Base-by-base conservation (phyloP, 2,888 invertebrate genomes). In the Mythimna loreyi region DNA sequence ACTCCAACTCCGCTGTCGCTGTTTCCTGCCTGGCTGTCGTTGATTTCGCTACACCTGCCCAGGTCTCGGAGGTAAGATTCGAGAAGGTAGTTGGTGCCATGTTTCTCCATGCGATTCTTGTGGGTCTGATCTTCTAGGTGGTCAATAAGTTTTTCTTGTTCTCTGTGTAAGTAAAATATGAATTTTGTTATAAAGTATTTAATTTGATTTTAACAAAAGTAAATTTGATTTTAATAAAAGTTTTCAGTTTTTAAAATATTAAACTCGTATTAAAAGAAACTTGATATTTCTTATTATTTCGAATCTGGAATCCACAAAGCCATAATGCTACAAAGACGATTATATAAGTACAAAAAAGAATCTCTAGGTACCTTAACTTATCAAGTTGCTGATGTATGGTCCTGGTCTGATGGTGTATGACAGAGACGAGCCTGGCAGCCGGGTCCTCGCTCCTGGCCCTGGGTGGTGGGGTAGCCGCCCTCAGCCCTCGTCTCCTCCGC, bases 81-180 rank as follows among this genome's bases (percentile, higher is more conserved):
- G 21, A 98, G 94, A 58, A 98, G 96, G 89, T 98, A 98, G 91
- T 98, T 98, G 75, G 97, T 97, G 23, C 98, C 98, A 87, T 98
- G 97, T 85, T 97, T 97, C 78, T 97, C 96, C 92, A 97, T 97
- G 58, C 98, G 94, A 55, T 96, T 97, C 78, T 97, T 97, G 91
- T 98, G 98, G 36, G 97, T 97, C 87, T 97, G 97, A 87, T 97
- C 97, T 94, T 98, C 98, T 83, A 98, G 96, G 86, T 97, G 97
- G 77, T 97, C 97, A 83, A 98, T 98, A 86, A 98, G 97, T 85
- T 97, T 97, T 89, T 98, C 98, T 89, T 97, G 97, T 86, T 97
- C 97, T 84, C 97, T 97, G 94, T 65, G 86, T 89, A 74, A 40
- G 23, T 33, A 61, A 64, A 66, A 53, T 6, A 60, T 9, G 3